Conservation (phyloP, 2,888 invertebrate species). For the Cybosia mesomella region DNA sequence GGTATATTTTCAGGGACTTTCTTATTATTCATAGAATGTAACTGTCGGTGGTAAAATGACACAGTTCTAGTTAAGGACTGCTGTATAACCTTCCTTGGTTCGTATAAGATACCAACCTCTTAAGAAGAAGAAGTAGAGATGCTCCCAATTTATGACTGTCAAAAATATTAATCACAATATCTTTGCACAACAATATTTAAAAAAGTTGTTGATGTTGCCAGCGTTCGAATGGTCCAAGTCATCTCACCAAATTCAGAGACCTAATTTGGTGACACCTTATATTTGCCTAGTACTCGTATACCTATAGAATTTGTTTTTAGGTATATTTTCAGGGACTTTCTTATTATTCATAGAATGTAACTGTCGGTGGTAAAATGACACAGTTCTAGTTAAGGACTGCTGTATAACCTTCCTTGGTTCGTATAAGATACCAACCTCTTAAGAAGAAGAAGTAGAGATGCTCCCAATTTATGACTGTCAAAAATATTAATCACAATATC, state of each 20-base stretch:
- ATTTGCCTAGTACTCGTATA: slow-evolving; percentile 1
- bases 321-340: background rate
- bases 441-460: background rate
- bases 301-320: too few relatives aligned
- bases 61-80: background rate
- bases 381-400: background rate
- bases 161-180: background rate
- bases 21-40: background rate
- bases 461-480: background rate
- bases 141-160: background rate
- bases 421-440: background rate
- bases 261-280: too few relatives aligned
- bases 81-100: background rate
- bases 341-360: background rate
- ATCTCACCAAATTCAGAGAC: too few relatives aligned
- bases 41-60: background rate
- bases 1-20: background rate
- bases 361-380: background rate
- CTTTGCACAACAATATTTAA: background rate
- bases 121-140: background rate
- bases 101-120: background rate
- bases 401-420: background rate
- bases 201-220: slow-evolving; percentile 21
- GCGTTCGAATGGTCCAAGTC: slow-evolving; percentile 20
- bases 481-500: background rate